Base-by-base conservation (phyloP, 2,888 invertebrate genomes). In the Perithous albicinctus region DNA sequence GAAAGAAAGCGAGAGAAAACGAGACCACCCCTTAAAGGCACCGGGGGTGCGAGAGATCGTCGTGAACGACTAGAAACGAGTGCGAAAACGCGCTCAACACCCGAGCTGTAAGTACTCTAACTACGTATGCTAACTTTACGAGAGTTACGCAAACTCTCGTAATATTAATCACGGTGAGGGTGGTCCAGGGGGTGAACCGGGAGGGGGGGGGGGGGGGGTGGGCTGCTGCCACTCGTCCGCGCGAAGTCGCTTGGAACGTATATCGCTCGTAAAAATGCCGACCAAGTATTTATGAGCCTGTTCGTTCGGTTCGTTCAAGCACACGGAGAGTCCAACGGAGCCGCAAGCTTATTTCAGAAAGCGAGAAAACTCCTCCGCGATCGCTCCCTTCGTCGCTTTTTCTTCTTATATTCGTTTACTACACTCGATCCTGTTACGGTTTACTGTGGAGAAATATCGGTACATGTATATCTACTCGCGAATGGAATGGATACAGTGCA, bases 61-160 rank as follows among this genome's bases (percentile, higher is more conserved):
- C 63, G 78, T 38, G 61, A 63, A 51, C 63, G 69, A 51, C 63
- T 63, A 59, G 64, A 56, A 75, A 70, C 54, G 83, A 84, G 76
- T 63, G 80, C 54, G 82, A 67, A 41, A 67, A 78, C 70, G 70
- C 41, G 59, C 64, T 78, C 82, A 69, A 75, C 82, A 78, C 78
- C 78, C 78, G 64, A 59, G 51, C 78, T 79, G 80, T 81, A 85
- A 87, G 88, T 87, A 84, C 86, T 84, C 78, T 80, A 86, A 85
- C 87, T 86, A 85, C 89, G 88, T 88, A 89, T 87, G 89, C 89
- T 88, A 90, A 91, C 90, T 92, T 92, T 91, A 92, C 90, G 91
- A 92, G 91, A 92, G 89, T 92, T 91, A 87, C 88, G 89, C 89
- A 87, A 91, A 92, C 91, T 92, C 90, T 88, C 90, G 90, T 91